Evolutionary conservation across 1,140 invertebrate genomes (phyloP).

Genomic region (Kradibia gibbosae): DNA sequence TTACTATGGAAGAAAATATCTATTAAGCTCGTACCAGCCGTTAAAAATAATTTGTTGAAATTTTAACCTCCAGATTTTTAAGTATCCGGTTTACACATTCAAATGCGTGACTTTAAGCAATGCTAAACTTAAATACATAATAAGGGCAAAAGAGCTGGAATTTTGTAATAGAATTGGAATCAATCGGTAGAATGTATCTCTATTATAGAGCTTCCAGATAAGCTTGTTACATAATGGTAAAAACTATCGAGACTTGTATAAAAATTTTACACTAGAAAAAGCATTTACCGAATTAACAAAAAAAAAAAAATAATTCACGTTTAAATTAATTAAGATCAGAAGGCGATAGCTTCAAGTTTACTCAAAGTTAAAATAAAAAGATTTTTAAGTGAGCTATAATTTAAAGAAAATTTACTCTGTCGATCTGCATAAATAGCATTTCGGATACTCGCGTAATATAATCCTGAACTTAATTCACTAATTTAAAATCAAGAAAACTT

Average conservation of each 20-base stretch:
- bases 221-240: background rate
- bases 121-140: background rate
- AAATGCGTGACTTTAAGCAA: background rate
- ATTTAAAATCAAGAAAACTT: background rate
- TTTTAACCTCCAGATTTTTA: background rate
- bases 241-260: background rate
- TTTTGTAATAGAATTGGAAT: background rate
- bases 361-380: background rate
- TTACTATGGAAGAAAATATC: no score
- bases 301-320: background rate
- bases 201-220: no score
- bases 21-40: no score
- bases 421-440: background rate
- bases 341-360: background rate
- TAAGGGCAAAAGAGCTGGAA: background rate
- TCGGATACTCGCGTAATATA: background rate
- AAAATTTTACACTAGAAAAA: background rate
- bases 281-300: background rate
- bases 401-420: background rate
- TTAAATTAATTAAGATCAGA: background rate
- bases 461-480: background rate
- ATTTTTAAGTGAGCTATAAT: background rate
- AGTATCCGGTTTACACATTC: background rate
- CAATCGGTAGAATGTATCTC: background rate
- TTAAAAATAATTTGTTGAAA: no score